phyloP scores from a whole-genome alignment of 1,140 invertebrate species.

The Andricus grossulariae region DNA sequence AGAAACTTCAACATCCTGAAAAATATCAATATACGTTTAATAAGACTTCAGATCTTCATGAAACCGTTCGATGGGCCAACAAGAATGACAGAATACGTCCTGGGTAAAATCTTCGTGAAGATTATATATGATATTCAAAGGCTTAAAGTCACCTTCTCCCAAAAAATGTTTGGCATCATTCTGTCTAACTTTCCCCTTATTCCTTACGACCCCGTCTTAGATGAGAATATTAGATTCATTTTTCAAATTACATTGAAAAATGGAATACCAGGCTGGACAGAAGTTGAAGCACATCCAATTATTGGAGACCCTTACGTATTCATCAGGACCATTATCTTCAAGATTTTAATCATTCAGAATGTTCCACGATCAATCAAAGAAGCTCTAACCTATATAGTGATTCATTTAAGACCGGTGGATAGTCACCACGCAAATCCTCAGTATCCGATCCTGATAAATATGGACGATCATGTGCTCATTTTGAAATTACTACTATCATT shows the following conservation, averaged over 20 bases:
- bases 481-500: slow-evolving; percentile 37
- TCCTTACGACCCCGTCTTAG: slow-evolving; percentile 41
- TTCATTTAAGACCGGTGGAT: slow-evolving; percentile 34
- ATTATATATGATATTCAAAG: slow-evolving; percentile 31
- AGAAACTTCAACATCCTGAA: not conserved
- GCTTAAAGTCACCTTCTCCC: slow-evolving; percentile 23
- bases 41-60: not conserved
- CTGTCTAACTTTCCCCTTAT: slow-evolving; percentile 43
- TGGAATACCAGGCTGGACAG: slow-evolving; percentile 34
- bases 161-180: slow-evolving; percentile 47
- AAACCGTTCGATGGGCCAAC: not conserved
- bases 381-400: slow-evolving; percentile 33
- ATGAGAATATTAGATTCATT: slow-evolving; percentile 46
- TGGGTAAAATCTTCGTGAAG: slow-evolving; percentile 41
- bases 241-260: slow-evolving; percentile 33
- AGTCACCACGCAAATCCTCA: not conserved
- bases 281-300: not conserved
- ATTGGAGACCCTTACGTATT: slow-evolving; percentile 30
- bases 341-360: slow-evolving; percentile 30
- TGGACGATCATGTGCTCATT: slow-evolving; percentile 34
- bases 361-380: slow-evolving; percentile 26
- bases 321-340: slow-evolving; percentile 3
- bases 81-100: not conserved
- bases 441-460: slow-evolving; percentile 11
- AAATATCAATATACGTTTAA: not conserved